Conservation (phyloP, 2,888 invertebrate species). For the Allolobophora icterica region DNA sequence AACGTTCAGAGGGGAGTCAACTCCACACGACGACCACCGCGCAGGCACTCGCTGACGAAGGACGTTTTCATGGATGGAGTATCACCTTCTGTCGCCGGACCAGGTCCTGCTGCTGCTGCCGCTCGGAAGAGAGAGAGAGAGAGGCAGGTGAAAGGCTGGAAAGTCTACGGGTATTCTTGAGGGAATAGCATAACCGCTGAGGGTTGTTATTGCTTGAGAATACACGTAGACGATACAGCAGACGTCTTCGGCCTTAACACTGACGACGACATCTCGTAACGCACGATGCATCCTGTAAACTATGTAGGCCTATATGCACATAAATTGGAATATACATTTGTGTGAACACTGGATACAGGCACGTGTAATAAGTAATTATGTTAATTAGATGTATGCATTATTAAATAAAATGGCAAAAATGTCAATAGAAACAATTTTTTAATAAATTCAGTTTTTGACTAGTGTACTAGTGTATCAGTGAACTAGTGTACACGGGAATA, state of each 20-base stretch:
- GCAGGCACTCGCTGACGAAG: too few species aligned
- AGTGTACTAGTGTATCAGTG: too few species aligned
- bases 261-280: background rate
- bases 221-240: constrained; percentile 26
- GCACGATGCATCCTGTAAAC: background rate
- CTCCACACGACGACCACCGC: too few species aligned
- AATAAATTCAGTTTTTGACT: too few species aligned
- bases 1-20: background rate
- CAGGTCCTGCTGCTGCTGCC: background rate
- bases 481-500: too few species aligned
- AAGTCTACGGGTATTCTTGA: constrained; percentile 24
- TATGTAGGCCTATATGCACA: background rate
- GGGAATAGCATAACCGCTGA: constrained; percentile 17
- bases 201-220: constrained; percentile 28
- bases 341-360: background rate
- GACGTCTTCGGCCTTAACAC: too few species aligned
- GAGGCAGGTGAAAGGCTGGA: background rate
- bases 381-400: too few species aligned
- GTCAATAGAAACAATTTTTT: too few species aligned
- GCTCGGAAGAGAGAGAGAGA: background rate
- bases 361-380: background rate
- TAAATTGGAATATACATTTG: background rate
- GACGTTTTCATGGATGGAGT: background rate
- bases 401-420: too few species aligned
- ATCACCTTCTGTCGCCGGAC: background rate